phyloP scores from a whole-genome alignment of 1,140 invertebrate species.

The Stegodyphus mimosarum region DNA sequence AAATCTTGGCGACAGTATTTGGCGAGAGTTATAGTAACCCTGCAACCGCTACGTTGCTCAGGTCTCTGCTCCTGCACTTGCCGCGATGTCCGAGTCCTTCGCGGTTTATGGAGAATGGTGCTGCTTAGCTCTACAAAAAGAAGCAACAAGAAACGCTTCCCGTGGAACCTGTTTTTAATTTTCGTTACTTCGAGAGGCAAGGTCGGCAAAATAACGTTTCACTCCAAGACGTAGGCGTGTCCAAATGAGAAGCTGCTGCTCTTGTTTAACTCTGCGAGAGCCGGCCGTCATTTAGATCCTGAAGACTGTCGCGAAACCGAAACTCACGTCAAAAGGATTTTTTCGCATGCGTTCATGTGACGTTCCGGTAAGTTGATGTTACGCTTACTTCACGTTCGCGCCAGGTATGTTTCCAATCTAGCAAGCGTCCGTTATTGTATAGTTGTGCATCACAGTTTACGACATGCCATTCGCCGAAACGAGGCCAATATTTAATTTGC shows the following conservation, averaged over 20 bases:
- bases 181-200: slow-evolving; percentile 16
- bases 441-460: too few species aligned
- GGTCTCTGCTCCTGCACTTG: slow-evolving; percentile 2
- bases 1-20: slow-evolving; percentile 7
- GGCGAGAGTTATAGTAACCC: slow-evolving; percentile 9
- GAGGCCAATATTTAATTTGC: too few species aligned
- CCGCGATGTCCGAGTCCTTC: slow-evolving; percentile 20
- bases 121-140: slow-evolving; percentile 11
- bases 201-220: slow-evolving; percentile 27
- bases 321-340: slow-evolving; percentile 6
- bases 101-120: background rate
- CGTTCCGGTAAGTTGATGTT: slow-evolving; percentile 30
- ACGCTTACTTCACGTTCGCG: slow-evolving; percentile 1
- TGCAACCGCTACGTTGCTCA: slow-evolving; percentile 15
- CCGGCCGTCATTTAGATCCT: slow-evolving; percentile 9
- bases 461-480: too few species aligned
- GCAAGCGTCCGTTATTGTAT: too few species aligned
- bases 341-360: background rate
- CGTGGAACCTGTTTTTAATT: slow-evolving; percentile 23
- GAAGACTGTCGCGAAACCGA: background rate
- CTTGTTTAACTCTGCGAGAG: slow-evolving; percentile 1
- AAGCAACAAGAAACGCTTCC: slow-evolving; percentile 20
- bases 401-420: background rate
- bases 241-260: slow-evolving; percentile 20
- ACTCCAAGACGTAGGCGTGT: slow-evolving; percentile 30